phyloP scores from a whole-genome alignment of 2,888 invertebrate species.

The Tanypteryx hageni region DNA sequence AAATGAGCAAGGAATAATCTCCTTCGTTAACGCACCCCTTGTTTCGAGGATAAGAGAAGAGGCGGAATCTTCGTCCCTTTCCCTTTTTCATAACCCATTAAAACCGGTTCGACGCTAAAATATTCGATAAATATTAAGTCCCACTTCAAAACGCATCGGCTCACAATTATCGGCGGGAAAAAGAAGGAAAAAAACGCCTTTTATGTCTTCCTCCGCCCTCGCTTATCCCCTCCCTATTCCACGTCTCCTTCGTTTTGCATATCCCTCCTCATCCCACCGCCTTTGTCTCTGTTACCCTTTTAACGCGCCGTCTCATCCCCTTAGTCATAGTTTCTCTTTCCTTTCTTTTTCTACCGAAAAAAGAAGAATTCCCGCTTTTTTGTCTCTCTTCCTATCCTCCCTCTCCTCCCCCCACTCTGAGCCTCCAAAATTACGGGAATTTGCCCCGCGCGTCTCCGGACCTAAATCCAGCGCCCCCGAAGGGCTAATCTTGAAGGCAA shows the following conservation, averaged over 20 bases:
- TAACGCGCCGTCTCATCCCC: no score
- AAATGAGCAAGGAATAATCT: constrained; percentile 3
- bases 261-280: background rate
- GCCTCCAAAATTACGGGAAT: constrained; percentile 53
- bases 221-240: background rate
- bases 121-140: no score
- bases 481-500: constrained; percentile 55
- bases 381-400: background rate
- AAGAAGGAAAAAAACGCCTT: background rate
- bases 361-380: background rate
- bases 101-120: no score
- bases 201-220: background rate
- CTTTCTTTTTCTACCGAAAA: background rate
- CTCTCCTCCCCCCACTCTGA: background rate
- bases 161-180: background rate
- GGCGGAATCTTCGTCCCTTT: no score
- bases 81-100: no score
- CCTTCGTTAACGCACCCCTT: constrained; percentile 16
- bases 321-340: background rate
- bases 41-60: background rate
- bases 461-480: constrained; percentile 48
- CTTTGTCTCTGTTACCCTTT: no score
- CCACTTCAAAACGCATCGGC: no score
- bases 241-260: background rate
- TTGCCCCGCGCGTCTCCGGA: background rate